Evolutionary conservation across 1,140 invertebrate species (phyloP), one percentile per base, ranked within the genome.

Genomic region (Leptinotarsa lineolata): DNA sequence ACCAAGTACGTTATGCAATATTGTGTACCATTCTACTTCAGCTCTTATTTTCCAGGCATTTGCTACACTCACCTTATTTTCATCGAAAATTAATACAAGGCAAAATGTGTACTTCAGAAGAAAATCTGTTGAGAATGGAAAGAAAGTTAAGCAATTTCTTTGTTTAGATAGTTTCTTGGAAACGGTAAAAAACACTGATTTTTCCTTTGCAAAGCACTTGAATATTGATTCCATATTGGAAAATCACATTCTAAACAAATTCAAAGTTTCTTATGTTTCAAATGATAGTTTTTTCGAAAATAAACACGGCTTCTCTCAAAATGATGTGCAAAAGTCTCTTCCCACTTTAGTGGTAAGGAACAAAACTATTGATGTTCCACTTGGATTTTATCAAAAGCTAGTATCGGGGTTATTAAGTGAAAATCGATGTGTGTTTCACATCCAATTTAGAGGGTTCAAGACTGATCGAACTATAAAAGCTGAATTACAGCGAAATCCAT

Each of bases 361-460:
- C 45, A 67, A 73, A n/a, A 79, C 73, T 72, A 22, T 81, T 12
- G 72, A 78, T 24, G 54, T 78, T 15, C 72, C 76, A 11, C 64
- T 77, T 30, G 72, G 75, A 54, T 83, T 84, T 69, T 83, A 81
- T 76, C 70, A 78, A 58, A 78, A 78, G 39, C 66, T 83, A 24
- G 46, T 80, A 1, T 46, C 80, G 16, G 77, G 78, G 20, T 74
- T 83, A 39, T 20, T 73, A 59, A 72, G 72, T 71, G 70, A 79
- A 60, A 82, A 83, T 67, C 80, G 76, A n/a, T 88, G 87, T 75
- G 83, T 79, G 21, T 88, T 86, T 76, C 84, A 86, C 72, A 80
- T 89, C 12, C 88, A 89, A 84, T 85, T 89, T 15, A 86, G 91
- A 72, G 87, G 87, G 46, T 95, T 95, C 80, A 95, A 94, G 84